These are phyloP conservation scores for Myotis pilosus DNA, from an alignment of 2,797 vertebrate genomes.

Conservation along the genomic window DNA sequence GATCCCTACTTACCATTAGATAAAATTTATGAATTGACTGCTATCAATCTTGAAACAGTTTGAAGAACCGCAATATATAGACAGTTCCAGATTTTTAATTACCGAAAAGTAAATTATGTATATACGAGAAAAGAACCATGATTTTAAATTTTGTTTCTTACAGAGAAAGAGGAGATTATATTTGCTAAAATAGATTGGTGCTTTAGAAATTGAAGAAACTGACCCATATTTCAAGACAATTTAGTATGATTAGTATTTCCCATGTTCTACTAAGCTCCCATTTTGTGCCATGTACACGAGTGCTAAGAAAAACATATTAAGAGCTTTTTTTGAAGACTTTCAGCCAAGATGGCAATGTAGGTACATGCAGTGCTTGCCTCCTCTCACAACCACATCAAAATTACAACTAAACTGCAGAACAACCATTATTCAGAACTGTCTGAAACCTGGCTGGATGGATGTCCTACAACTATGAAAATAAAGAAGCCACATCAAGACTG, in stretches of 20 bases:
- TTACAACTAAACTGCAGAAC: neutral
- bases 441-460: neutral
- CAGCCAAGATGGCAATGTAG: neutral
- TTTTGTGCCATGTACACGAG: neutral
- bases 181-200: neutral
- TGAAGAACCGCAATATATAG: neutral
- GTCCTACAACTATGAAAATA: neutral
- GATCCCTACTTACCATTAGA: neutral
- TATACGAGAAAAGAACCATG: neutral
- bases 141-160: conserved; percentile 25
- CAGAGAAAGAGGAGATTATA: neutral
- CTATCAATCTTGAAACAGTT: neutral
- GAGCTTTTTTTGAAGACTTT: neutral
- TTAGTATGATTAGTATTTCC: neutral
- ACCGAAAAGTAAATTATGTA: neutral
- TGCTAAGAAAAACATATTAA: neutral
- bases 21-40: neutral
- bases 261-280: neutral
- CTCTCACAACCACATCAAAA: neutral
- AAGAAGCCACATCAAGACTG: neutral
- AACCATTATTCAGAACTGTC: neutral
- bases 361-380: neutral
- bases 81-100: conserved; percentile 22
- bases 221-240: neutral
- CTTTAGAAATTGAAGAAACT: conserved; percentile 12